A percentile compares a stretch with the other conserved stretches of the same genome.
Evolutionary conservation across 2,113 vertebrate genomes (phyloP).

Genomic region (Sinocyclocheilus maitianheensis): DNA sequence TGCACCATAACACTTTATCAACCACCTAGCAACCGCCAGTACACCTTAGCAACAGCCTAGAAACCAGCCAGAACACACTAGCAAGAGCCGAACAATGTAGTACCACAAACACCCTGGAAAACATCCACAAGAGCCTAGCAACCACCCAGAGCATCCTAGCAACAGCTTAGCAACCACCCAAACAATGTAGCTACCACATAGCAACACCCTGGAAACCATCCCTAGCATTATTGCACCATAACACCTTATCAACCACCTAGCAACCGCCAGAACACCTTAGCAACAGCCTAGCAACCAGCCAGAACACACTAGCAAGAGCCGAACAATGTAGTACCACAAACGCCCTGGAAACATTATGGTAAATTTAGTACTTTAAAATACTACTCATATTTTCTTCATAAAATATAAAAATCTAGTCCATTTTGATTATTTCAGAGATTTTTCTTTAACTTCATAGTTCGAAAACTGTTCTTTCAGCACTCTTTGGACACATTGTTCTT

Average conservation of each 20-base stretch:
- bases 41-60: too few species aligned
- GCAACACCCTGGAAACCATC: too few species aligned
- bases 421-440: background rate
- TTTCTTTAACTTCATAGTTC: background rate
- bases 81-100: too few species aligned
- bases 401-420: background rate
- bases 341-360: background rate
- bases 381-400: background rate
- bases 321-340: background rate
- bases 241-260: too few species aligned
- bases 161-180: too few species aligned
- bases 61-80: too few species aligned
- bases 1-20: background rate
- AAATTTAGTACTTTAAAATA: background rate
- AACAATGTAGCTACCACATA: too few species aligned
- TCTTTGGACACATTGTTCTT: background rate
- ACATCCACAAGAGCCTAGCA: too few species aligned
- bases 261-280: background rate
- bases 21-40: background rate
- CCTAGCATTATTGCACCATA: too few species aligned
- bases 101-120: too few species aligned
- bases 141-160: too few species aligned
- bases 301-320: background rate
- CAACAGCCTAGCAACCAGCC: background rate
- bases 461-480: background rate